Base-by-base conservation (phyloP, 2,113 vertebrate species). In the Egretta garzetta region DNA sequence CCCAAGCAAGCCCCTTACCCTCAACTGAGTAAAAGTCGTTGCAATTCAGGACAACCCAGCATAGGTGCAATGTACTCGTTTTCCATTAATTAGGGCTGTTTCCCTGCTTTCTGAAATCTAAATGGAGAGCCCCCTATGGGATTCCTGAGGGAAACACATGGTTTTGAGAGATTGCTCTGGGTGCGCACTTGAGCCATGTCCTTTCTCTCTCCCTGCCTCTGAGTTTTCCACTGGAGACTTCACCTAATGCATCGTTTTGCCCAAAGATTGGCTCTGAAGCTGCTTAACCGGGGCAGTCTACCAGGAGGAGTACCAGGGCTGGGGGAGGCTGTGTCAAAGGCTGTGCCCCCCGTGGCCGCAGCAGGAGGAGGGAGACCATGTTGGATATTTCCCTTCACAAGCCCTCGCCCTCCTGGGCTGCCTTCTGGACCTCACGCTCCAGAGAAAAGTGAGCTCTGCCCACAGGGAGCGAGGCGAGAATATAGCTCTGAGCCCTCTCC, bases 1-100 rank as follows among this genome's bases (percentile, higher is more conserved):
- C 30, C 6, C 8, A 56, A 71, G 14, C 8, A 30, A 83, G 28
- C 14, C 27, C 17, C 32, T 58, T 37, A 24, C 35, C 15, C 27
- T 80, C 1, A 0, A 28, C 6, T 0, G 0, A 50, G 6, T n/a
- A 59, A 14, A 81, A 41, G 8, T 23, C 17, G 8, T 53, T 41
- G 14, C 14, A 63, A 12, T 15, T 59, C 47, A 59, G 5, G 4
- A 59, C 27, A 71, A 22, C 4, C 19, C 10, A 2, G 5, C 39
- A 79, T 4, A 85, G 9, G 18, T 18, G 45, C 35, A 43, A 41
- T 5, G 6, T 2, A 33, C 16, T 91, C 1, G 0, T 62, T 86
- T 90, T 35, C 35, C 10, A n/a, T 35, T 76, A 52, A 26, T 62
- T n/a, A 62, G 9, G 19, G 8, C 4, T 24, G 14, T 53, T 80